A percentile compares a stretch with the other conserved stretches of the same genome.
Conservation (phyloP, 1,140 invertebrate species). For the Neodiprion virginianus region DNA sequence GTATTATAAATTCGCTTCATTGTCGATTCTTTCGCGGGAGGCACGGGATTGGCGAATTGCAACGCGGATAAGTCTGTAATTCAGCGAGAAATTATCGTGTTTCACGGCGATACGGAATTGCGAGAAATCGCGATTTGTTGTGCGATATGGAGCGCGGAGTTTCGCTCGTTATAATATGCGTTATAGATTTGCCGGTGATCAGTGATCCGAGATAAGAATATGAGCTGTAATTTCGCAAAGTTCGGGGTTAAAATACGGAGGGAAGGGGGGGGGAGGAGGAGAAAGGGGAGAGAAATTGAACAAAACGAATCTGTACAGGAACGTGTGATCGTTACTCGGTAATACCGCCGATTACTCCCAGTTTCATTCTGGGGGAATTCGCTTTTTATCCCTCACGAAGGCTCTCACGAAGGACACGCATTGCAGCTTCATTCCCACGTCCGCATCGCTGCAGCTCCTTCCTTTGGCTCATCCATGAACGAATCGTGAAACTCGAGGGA, state of each 20-base stretch:
- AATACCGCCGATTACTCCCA: neutral
- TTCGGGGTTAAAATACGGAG: neutral
- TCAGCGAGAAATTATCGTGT: neutral
- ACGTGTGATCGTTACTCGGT: neutral
- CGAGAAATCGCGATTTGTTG: neutral
- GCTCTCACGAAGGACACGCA: constrained; percentile 1
- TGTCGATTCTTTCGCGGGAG: too few relatives aligned
- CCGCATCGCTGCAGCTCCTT: neutral
- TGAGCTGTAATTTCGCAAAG: neutral
- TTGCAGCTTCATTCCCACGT: neutral
- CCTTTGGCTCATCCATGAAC: neutral
- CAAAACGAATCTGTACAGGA: neutral
- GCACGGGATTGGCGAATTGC: too few relatives aligned
- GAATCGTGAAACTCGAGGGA: neutral
- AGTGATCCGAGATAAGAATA: neutral
- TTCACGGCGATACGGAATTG: neutral
- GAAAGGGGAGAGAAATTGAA: neutral
- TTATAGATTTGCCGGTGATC: too few relatives aligned
- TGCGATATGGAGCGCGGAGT: neutral
- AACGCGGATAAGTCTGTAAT: too few relatives aligned
- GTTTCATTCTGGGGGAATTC: neutral
- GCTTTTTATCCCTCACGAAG: neutral
- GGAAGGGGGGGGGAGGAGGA: neutral
- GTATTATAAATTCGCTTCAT: too few relatives aligned
- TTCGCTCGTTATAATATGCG: too few relatives aligned